phyloP scores from a whole-genome alignment of 2,797 vertebrate species.

The Podarcis siculus region DNA sequence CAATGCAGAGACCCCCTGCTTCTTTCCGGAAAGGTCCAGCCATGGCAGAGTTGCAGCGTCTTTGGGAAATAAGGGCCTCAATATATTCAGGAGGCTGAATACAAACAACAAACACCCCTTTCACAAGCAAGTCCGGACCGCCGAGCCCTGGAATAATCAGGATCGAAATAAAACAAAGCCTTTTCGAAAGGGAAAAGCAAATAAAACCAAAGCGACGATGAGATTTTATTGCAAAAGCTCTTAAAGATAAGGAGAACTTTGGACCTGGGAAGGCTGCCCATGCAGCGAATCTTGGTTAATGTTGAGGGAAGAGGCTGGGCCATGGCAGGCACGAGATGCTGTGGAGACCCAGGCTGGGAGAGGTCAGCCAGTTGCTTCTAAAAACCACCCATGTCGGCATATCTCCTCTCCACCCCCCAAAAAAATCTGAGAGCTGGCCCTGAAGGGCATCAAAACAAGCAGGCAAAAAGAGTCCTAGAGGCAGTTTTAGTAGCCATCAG shows the following conservation, averaged over 20 bases:
- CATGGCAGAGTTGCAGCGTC: conserved; percentile 57
- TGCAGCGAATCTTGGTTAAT: conserved; percentile 4
- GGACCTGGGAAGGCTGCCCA: conserved; percentile 29
- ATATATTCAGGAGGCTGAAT: conserved; percentile 63
- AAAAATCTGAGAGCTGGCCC: not conserved
- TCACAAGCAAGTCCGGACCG: not conserved
- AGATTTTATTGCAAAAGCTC: conserved; percentile 69
- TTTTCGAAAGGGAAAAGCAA: not conserved
- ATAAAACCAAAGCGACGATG: not conserved
- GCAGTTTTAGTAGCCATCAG: not conserved
- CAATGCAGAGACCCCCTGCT: not conserved
- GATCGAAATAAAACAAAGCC: conserved; percentile 38
- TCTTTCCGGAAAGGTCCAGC: conserved; percentile 71
- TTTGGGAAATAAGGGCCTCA: conserved; percentile 62
- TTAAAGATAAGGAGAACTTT: conserved; percentile 70
- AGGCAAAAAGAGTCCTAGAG: not conserved
- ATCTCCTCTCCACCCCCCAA: not conserved
- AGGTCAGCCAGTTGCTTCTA: not conserved
- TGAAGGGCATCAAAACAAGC: not conserved
- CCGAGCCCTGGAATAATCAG: conserved; percentile 1
- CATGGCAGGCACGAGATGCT: conserved; percentile 16
- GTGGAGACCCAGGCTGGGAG: not conserved
- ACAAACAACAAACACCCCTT: not conserved
- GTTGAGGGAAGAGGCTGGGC: conserved; percentile 8
- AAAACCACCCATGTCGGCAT: not conserved